Conservation (phyloP, 2,888 invertebrate genomes). For the Eupithecia inturbata region DNA sequence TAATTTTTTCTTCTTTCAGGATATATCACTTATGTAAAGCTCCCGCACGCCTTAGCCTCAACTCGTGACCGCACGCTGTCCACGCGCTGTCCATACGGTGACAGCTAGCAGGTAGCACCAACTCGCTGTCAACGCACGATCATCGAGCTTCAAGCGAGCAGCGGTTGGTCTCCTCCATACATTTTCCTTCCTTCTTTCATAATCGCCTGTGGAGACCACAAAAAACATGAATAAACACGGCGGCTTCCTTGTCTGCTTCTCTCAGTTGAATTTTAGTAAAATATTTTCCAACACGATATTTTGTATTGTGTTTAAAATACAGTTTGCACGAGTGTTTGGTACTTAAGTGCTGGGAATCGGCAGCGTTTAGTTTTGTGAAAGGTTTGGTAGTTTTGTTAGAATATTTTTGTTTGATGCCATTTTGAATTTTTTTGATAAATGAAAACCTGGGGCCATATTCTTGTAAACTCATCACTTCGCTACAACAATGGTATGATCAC, state of each 20-base stretch:
- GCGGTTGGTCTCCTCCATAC: background rate
- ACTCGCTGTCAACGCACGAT: no score
- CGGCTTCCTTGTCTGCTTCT: background rate
- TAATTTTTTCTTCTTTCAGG: background rate
- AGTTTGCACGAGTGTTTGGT: background rate
- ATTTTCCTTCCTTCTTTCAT: background rate
- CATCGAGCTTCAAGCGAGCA: background rate
- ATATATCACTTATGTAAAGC: background rate
- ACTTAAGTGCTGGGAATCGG: background rate
- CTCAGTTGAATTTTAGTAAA: background rate
- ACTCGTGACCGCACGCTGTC: no score
- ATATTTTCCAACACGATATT: background rate
- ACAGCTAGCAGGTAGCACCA: background rate
- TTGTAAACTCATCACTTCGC: no score
- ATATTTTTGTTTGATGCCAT: background rate
- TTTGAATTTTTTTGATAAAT: background rate
- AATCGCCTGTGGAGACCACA: background rate
- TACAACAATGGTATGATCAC: no score
- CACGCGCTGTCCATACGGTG: background rate
- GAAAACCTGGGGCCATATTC: background rate
- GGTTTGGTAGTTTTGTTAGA: background rate
- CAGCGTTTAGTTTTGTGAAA: background rate
- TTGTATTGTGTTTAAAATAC: background rate
- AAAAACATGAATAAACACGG: background rate
- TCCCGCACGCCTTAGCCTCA: background rate